Percentiles rank a stretch among this genome's conserved stretches.
Evolutionary conservation across 2,797 vertebrate genomes (phyloP).

Genomic region (Setipinna tenuifilis): DNA sequence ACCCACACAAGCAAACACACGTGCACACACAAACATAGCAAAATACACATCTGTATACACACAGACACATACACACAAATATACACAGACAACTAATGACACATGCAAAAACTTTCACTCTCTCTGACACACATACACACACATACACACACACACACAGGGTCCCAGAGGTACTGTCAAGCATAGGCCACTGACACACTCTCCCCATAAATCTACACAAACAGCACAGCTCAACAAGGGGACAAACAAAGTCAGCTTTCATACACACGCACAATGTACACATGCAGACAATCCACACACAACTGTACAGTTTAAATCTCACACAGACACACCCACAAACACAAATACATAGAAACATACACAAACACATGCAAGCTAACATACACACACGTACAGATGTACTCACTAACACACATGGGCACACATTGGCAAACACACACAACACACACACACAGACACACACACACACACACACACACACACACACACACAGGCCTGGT

Average conservation of each 20-base stretch:
- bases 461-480: conserved; percentile 36
- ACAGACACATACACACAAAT: no score
- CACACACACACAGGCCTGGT: conserved; percentile 47
- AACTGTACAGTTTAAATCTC: neutral
- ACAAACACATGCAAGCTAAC: neutral
- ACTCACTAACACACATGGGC: neutral
- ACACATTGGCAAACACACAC: neutral
- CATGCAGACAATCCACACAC: neutral
- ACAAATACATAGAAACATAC: neutral
- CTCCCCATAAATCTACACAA: neutral
- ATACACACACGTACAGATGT: neutral
- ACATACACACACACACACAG: conserved; percentile 37
- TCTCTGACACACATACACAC: neutral
- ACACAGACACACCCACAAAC: neutral
- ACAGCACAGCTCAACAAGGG: neutral
- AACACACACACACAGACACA: conserved; percentile 5
- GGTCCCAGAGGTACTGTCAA: conserved; percentile 32
- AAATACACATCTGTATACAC: no score
- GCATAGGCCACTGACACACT: neutral
- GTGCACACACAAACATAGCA: no score
- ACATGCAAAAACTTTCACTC: no score
- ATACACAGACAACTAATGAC: no score
- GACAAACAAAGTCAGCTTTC: conserved; percentile 6
- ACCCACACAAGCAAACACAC: conserved; percentile 27
- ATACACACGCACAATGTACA: neutral